These are phyloP conservation scores for Sepiola atlantica DNA, from an alignment of 2,888 invertebrate genomes.

Conservation along the genomic window DNA sequence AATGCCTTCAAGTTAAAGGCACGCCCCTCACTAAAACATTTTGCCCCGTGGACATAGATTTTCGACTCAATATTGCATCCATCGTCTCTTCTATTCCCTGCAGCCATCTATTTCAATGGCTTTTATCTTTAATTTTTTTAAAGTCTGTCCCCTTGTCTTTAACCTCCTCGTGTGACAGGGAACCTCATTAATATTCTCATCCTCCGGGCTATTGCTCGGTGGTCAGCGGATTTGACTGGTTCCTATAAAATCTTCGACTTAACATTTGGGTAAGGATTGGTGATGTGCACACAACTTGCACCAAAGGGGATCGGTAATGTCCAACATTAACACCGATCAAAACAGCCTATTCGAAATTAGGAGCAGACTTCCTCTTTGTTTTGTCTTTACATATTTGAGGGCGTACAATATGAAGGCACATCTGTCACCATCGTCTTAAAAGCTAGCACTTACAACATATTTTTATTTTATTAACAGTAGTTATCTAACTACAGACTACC, in stretches of 20 bases:
- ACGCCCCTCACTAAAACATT: not conserved
- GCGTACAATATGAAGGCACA: not conserved
- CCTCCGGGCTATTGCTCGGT: not conserved
- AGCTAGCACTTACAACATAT: not conserved
- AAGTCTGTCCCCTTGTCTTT: not conserved
- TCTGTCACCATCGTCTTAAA: not conserved
- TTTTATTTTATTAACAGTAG: not conserved
- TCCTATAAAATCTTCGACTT: not conserved
- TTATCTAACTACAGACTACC: too few species aligned
- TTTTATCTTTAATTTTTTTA: not conserved
- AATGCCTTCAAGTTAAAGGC: not conserved
- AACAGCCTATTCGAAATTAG: not conserved
- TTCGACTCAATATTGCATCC: not conserved
- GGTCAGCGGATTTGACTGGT: not conserved
- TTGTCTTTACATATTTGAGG: not conserved
- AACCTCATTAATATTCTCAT: slow-evolving; percentile 32
- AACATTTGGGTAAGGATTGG: not conserved
- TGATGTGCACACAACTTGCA: not conserved
- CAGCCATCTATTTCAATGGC: not conserved
- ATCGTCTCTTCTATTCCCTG: not conserved
- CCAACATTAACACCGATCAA: not conserved
- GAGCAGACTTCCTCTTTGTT: not conserved
- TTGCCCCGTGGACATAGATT: not conserved
- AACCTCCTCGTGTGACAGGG: not conserved
- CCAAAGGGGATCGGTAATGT: not conserved